phyloP scores from a whole-genome alignment of 2,797 vertebrate species.

The Alauda arvensis region DNA sequence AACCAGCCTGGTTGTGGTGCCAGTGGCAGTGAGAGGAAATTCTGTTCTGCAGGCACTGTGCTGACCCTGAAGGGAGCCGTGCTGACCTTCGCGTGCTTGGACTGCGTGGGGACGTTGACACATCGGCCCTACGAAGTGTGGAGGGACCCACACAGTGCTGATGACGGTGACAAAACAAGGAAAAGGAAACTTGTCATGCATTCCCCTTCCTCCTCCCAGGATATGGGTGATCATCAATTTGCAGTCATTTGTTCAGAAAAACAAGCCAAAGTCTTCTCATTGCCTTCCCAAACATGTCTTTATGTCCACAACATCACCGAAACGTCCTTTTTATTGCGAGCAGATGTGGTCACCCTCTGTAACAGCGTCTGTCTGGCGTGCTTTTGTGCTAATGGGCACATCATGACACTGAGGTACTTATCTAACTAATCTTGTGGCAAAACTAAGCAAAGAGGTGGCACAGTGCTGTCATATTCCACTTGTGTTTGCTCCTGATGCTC shows the following conservation, averaged over 20 bases:
- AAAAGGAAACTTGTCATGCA: slow-evolving; percentile 89
- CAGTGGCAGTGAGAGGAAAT: neutral
- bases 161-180: slow-evolving; percentile 85
- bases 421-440: slow-evolving; percentile 34
- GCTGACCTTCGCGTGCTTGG: slow-evolving; percentile 87
- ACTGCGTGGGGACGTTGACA: slow-evolving; percentile 83
- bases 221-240: slow-evolving; percentile 89
- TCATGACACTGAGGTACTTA: slow-evolving; percentile 94
- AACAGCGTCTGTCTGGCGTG: slow-evolving; percentile 92
- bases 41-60: slow-evolving; percentile 78
- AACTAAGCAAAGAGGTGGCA: slow-evolving; percentile 24
- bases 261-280: slow-evolving; percentile 96
- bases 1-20: neutral
- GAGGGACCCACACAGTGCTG: slow-evolving; percentile 83
- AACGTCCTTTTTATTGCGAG: slow-evolving; percentile 92
- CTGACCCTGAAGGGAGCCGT: slow-evolving; percentile 92
- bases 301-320: slow-evolving; percentile 97
- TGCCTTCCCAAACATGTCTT: slow-evolving; percentile 94
- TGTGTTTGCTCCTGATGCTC: neutral
- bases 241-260: slow-evolving; percentile 93
- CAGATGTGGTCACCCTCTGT: slow-evolving; percentile 87
- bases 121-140: slow-evolving; percentile 90
- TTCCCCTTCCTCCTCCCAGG: slow-evolving; percentile 88
- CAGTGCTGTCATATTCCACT: neutral
- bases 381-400: slow-evolving; percentile 96